Evolutionary conservation across 2,797 vertebrate genomes (phyloP).

Genomic region (Pangasius mekongensis): DNA sequence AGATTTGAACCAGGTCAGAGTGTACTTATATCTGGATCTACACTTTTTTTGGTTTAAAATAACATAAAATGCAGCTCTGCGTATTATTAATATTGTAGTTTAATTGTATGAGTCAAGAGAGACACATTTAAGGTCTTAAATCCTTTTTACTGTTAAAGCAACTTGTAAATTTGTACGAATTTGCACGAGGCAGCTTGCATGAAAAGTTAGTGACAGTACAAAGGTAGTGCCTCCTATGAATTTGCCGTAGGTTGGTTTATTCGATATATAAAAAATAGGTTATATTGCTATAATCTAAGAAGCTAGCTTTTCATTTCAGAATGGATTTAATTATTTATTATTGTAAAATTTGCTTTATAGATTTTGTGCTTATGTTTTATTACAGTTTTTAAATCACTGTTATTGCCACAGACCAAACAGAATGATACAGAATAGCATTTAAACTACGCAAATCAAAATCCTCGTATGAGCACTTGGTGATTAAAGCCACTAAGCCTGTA

Average conservation of each 20-base stretch:
- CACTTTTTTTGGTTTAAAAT: not conserved
- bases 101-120: not conserved
- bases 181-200: not conserved
- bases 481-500: not conserved
- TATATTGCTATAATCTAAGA: too few relatives aligned
- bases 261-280: not conserved
- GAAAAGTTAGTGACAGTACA: not conserved
- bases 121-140: conserved; percentile 10
- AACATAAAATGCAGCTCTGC: not conserved
- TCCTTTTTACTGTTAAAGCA: not conserved
- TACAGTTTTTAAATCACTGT: not conserved
- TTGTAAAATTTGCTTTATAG: not conserved
- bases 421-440: not conserved
- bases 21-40: not conserved
- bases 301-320: not conserved
- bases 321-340: not conserved
- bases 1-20: not conserved
- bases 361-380: not conserved
- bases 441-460: not conserved
- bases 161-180: not conserved
- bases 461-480: not conserved
- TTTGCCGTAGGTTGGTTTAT: not conserved
- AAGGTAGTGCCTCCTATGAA: not conserved
- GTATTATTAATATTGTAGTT: not conserved
- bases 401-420: conserved; percentile 1